Conservation (phyloP, 1,140 invertebrate species). For the Eumeta japonica region DNA sequence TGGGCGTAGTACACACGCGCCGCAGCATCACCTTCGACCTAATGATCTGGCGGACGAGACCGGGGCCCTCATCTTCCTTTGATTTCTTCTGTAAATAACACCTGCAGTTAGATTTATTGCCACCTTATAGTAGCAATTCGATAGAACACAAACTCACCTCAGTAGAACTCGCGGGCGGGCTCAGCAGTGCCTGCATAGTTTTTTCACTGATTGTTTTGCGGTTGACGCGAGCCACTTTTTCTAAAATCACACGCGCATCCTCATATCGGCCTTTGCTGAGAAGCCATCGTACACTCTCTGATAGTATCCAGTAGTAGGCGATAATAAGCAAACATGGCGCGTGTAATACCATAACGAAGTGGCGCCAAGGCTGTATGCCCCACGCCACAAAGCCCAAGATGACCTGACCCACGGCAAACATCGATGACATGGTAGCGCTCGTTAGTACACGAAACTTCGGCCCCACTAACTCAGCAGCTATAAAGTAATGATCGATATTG, state of each 20-base stretch:
- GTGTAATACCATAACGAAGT: conserved; percentile 1
- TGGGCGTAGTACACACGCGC: conserved; percentile 65
- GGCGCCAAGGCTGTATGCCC: conserved; percentile 3
- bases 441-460: conserved; percentile 3
- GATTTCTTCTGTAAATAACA: background rate
- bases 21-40: conserved; percentile 60
- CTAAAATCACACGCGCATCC: conserved; percentile 61
- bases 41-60: conserved; percentile 55
- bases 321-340: conserved; percentile 4
- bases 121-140: background rate
- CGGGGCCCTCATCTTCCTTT: conserved; percentile 20
- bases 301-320: conserved; percentile 4
- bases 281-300: conserved; percentile 3
- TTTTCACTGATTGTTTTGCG: conserved; percentile 60
- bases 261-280: conserved; percentile 67
- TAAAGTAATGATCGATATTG: too few relatives aligned
- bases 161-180: too few relatives aligned
- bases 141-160: too few relatives aligned
- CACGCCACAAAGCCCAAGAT: conserved; percentile 4
- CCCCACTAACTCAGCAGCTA: conserved; percentile 1
- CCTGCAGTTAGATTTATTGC: background rate
- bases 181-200: conserved; percentile 48
- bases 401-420: conserved; percentile 4
- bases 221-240: conserved; percentile 67
- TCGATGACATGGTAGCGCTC: background rate